phyloP scores from a whole-genome alignment of 2,888 invertebrate genomes.

The Ectobius pallidus region DNA sequence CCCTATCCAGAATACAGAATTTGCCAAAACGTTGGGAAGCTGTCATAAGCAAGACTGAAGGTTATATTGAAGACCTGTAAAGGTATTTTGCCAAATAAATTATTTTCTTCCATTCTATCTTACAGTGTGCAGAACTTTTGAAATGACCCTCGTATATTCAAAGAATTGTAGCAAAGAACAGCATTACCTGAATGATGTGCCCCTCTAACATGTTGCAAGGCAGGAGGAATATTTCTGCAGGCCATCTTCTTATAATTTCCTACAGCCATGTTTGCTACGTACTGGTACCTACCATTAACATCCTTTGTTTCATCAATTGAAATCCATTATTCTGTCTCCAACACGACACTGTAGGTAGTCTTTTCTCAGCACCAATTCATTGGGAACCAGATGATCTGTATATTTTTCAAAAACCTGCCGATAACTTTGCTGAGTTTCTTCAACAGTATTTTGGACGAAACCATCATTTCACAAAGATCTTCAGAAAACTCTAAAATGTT shows the following conservation, averaged over 20 bases:
- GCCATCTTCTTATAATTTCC: not conserved
- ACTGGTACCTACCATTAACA: not conserved
- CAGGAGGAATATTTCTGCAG: not conserved
- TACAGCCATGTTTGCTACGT: not conserved
- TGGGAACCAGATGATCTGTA: not conserved
- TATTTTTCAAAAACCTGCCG: not conserved
- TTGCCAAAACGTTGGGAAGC: no score
- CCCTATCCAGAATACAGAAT: no score
- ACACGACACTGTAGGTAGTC: not conserved
- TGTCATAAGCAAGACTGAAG: no score
- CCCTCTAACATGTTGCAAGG: not conserved
- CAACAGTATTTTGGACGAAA: not conserved
- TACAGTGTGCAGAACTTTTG: no score
- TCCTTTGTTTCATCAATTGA: not conserved
- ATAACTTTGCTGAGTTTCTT: not conserved
- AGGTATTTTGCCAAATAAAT: not conserved
- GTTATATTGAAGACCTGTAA: no score
- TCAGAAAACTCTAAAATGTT: not conserved
- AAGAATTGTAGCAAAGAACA: not conserved
- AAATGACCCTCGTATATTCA: no score
- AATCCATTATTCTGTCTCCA: not conserved
- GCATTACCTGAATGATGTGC: not conserved
- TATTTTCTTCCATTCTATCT: no score
- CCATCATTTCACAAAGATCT: not conserved
- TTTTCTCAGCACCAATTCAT: not conserved